These are phyloP conservation scores for Bedellia somnulentella DNA, from an alignment of 2,888 invertebrate species.

Conservation along the genomic window DNA sequence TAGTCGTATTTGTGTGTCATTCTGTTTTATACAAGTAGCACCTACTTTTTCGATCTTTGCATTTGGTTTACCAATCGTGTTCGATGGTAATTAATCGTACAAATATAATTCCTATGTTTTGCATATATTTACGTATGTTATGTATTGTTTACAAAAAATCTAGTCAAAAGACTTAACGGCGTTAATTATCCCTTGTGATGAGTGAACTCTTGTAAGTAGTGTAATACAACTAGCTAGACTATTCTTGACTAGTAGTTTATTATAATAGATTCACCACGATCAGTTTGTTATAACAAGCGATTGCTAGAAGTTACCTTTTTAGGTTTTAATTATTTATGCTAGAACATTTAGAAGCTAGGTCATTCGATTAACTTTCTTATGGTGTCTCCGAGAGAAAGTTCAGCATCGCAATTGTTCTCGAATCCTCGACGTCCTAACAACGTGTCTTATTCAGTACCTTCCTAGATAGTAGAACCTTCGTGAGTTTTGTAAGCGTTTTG, in stretches of 20 bases:
- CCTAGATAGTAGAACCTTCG: constrained; percentile 33
- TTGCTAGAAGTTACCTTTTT: constrained; percentile 57
- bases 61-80: constrained; percentile 62
- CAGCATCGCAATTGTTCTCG: constrained; percentile 29
- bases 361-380: constrained; percentile 41
- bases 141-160: constrained; percentile 34
- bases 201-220: no score
- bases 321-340: constrained; percentile 46
- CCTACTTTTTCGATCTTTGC: constrained; percentile 50
- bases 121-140: constrained; percentile 40
- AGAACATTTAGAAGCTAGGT: constrained; percentile 46
- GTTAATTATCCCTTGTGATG: neutral
- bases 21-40: constrained; percentile 50
- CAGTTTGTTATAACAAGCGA: constrained; percentile 13
- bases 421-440: constrained; percentile 20
- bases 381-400: constrained; percentile 47
- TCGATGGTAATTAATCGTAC: constrained; percentile 61
- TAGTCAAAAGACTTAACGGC: constrained; percentile 57
- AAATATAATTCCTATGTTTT: constrained; percentile 59
- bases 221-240: no score
- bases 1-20: constrained; percentile 47
- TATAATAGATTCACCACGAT: no score
- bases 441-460: constrained; percentile 56
- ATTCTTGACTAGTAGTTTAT: no score
- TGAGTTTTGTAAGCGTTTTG: no score